Evolutionary conservation across 2,888 invertebrate species (phyloP).

Genomic region (Polymixis lichenea): DNA sequence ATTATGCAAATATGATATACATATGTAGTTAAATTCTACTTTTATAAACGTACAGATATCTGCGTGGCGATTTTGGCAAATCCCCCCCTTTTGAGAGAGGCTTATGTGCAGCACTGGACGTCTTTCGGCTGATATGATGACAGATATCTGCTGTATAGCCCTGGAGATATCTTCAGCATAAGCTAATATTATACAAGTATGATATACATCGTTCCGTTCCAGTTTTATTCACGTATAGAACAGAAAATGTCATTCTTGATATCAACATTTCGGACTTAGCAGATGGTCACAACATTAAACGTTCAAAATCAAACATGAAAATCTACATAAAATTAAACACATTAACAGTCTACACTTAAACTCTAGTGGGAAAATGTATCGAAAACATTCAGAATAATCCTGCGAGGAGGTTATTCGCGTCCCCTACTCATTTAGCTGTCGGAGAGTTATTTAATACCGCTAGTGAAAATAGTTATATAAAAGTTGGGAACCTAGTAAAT

Average conservation of each 20-base stretch:
- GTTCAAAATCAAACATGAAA: slow-evolving; percentile 8
- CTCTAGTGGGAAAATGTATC: slow-evolving; percentile 40
- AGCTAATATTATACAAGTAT: not conserved
- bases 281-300: slow-evolving; percentile 20
- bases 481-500: not conserved
- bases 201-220: not conserved
- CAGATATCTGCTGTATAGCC: not conserved
- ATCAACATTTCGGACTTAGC: not conserved
- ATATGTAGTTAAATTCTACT: not conserved
- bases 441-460: slow-evolving; percentile 89
- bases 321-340: slow-evolving; percentile 1
- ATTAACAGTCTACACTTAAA: slow-evolving; percentile 33
- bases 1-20: not conserved
- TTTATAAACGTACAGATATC: not conserved
- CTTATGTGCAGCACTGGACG: no score
- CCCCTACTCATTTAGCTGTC: slow-evolving; percentile 90
- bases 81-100: no score
- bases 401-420: slow-evolving; percentile 76
- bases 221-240: not conserved
- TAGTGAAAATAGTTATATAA: slow-evolving; percentile 78
- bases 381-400: slow-evolving; percentile 72
- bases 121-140: no score
- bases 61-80: no score
- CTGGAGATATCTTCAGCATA: not conserved
- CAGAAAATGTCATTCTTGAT: not conserved